phyloP scores from a whole-genome alignment of 1,140 invertebrate species.

The Sarcophaga bullata region DNA sequence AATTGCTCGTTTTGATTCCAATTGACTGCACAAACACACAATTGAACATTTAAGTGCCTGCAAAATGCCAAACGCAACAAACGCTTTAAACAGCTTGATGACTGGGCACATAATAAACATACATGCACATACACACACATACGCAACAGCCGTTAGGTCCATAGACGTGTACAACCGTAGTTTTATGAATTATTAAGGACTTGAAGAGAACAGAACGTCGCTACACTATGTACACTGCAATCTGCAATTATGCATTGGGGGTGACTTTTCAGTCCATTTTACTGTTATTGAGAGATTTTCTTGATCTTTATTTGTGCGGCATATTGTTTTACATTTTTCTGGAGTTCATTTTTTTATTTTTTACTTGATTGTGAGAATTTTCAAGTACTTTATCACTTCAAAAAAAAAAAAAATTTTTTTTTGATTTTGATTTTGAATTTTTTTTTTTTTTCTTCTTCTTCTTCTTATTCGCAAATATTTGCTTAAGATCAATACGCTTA shows the following conservation, averaged over 20 bases:
- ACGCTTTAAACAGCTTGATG: constrained; percentile 25
- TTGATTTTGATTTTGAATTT: no score
- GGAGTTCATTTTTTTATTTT: no score
- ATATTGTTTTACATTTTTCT: no score
- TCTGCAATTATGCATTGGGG: constrained; percentile 3
- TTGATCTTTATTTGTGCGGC: no score
- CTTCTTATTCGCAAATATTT: neutral
- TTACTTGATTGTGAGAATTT: constrained; percentile 2
- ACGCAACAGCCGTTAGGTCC: no score
- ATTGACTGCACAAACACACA: constrained; percentile 59
- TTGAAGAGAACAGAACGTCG: neutral
- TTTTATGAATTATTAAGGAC: neutral
- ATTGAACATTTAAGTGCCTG: constrained; percentile 63
- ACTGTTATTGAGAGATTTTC: no score
- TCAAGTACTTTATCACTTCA: neutral
- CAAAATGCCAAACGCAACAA: constrained; percentile 44
- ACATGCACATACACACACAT: neutral
- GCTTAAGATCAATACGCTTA: neutral
- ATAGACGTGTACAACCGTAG: no score
- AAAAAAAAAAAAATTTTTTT: neutral
- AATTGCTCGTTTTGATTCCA: constrained; percentile 63
- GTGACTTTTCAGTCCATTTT: neutral
- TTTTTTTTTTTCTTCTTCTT: neutral
- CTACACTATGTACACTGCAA: neutral
- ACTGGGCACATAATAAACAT: constrained; percentile 11